Conservation (phyloP, 2,888 invertebrate species). For the Imbricaverruca yamaguchii region DNA sequence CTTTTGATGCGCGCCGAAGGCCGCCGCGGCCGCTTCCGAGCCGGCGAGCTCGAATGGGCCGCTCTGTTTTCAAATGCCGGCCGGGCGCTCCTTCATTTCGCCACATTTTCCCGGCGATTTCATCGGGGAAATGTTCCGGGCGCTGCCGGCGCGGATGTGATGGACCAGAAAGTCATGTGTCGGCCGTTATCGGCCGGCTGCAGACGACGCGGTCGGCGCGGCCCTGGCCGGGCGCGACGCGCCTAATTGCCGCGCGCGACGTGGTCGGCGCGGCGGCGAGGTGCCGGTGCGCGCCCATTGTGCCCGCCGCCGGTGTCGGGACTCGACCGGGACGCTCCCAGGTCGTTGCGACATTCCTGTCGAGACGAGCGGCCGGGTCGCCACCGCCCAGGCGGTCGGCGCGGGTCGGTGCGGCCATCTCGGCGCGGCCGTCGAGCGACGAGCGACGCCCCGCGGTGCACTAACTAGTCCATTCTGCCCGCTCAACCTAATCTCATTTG, state of each 20-base stretch:
- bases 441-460: neutral
- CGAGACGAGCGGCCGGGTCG: neutral
- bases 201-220: neutral
- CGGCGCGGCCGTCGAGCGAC: neutral
- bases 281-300: neutral
- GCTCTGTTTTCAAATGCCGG: slow-evolving; percentile 17
- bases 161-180: slow-evolving; percentile 13
- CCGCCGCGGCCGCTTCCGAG: neutral
- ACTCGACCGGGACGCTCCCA: neutral
- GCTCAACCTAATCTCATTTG: slow-evolving; percentile 19
- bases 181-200: neutral
- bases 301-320: neutral
- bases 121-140: neutral
- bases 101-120: slow-evolving; percentile 5
- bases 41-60: neutral
- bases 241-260: neutral
- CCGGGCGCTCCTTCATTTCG: neutral
- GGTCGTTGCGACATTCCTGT: neutral
- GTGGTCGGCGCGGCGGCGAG: neutral
- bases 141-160: neutral
- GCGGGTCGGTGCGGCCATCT: neutral
- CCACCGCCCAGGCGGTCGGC: neutral
- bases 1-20: neutral
- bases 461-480: slow-evolving; percentile 21
- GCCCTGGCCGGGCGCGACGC: neutral